Base-by-base conservation (phyloP, 2,797 vertebrate species). In the Percopsis omiscomaycus region DNA sequence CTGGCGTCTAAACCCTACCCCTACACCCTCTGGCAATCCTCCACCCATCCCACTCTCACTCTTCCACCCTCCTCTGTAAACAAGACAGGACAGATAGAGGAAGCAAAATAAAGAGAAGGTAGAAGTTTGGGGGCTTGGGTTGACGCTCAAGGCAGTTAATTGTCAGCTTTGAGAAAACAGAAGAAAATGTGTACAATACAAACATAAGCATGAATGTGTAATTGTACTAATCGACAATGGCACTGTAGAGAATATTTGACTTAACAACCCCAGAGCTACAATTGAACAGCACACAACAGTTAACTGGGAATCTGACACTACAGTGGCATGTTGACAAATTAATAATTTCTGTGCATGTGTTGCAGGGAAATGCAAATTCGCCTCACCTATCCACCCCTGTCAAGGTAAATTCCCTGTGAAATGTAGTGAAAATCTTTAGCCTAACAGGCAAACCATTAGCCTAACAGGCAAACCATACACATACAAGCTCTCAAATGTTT, bases 321-420 rank as follows among this genome's bases (percentile, higher is more conserved):
- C 29, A 73, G 71, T 64, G 44, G 14, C 48, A 54, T 61, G 64
- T 74, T 70, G 51, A 30, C 27, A 49, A 52, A 77, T 60, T 59
- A 59, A 64, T 1, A 58, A 59, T 16, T 59, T 74, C 74, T 54
- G 68, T 59, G 57, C 58, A 56, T 55, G 68, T 48, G 73, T 77
- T 79, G 84, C 75, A 85, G 78, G 61, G 67, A 78, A 78, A 90
- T 88, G 86, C 85, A 78, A 88, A 90, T 86, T 51, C 48, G 2
- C 55, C 55, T 85, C 80, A 88, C 86, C 86, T 86, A 56, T 83
- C 86, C 82, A 88, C 84, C 86, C 64, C 80, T 82, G 82, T 85
- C 83, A 85, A 72, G 69, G 72, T 73, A 74, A 84, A 77, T 73
- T 84, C 57, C 45, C 66, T 53, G 59, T 22, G 44, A 70, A 75